Evolutionary conservation across 2,113 vertebrate species (phyloP).

Genomic region (Callionymus lyra): DNA sequence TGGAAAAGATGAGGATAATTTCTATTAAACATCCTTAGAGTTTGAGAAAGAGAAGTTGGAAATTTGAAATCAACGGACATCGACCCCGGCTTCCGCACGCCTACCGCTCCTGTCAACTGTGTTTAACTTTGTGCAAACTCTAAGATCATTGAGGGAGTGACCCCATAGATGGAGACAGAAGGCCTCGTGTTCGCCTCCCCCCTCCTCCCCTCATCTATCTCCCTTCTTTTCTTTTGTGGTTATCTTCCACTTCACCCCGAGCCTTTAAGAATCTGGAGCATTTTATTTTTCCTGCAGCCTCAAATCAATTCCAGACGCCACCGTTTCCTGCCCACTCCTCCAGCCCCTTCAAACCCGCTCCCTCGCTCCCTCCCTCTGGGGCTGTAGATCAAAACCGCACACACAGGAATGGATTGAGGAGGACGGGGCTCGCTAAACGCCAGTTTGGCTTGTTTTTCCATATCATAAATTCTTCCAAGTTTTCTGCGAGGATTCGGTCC

Average conservation of each 20-base stretch:
- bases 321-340: slow-evolving; percentile 53
- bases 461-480: slow-evolving; percentile 24
- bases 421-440: slow-evolving; percentile 14
- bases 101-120: too few species aligned
- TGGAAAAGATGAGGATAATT: too few species aligned
- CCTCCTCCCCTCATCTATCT: background rate
- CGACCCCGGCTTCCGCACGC: too few species aligned
- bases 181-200: background rate
- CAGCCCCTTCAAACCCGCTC: slow-evolving; percentile 1
- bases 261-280: slow-evolving; percentile 62
- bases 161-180: too few species aligned
- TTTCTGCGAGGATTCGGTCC: slow-evolving; percentile 1
- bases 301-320: slow-evolving; percentile 70
- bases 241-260: slow-evolving; percentile 37
- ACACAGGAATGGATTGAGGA: slow-evolving; percentile 4
- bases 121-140: too few species aligned
- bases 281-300: slow-evolving; percentile 68
- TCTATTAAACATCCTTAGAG: too few species aligned
- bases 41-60: too few species aligned
- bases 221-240: slow-evolving; percentile 21
- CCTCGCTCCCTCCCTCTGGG: slow-evolving; percentile 21
- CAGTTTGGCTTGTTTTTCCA: slow-evolving; percentile 22
- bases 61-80: too few species aligned
- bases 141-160: too few species aligned
- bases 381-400: slow-evolving; percentile 30